A percentile compares a stretch with the other conserved stretches of the same genome.
phyloP scores from a whole-genome alignment of 2,888 invertebrate species.

The Epirrhoe tristata region DNA sequence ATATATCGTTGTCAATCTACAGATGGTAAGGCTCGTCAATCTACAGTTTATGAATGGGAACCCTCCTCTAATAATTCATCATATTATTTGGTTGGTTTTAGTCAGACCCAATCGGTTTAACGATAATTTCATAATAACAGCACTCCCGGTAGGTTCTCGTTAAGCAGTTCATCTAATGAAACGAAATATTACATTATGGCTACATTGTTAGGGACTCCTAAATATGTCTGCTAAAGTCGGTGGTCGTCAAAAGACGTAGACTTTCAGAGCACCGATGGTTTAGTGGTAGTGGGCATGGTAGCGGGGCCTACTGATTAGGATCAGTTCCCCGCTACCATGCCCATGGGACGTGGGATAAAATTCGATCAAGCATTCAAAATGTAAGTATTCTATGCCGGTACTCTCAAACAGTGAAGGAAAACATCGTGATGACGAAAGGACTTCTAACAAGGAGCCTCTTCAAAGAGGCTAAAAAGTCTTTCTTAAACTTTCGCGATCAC shows the following conservation, averaged over 20 bases:
- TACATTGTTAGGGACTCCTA: slow-evolving; percentile 58
- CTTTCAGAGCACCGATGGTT: no score
- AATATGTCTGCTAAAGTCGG: background rate
- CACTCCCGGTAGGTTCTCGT: slow-evolving; percentile 61
- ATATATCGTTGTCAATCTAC: background rate
- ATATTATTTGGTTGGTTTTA: background rate
- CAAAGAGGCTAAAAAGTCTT: no score
- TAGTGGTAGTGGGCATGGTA: no score
- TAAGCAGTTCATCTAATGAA: slow-evolving; percentile 52
- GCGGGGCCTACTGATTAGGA: no score
- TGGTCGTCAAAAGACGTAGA: background rate
- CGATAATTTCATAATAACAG: slow-evolving; percentile 41
- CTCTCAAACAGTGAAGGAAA: no score
- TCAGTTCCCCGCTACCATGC: no score
- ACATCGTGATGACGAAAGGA: no score
- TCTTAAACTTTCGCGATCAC: no score
- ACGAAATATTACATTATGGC: slow-evolving; percentile 58
- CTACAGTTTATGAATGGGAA: background rate
- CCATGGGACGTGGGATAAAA: no score
- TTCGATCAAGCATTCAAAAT: no score
- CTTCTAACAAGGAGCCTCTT: no score
- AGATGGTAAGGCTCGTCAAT: background rate
- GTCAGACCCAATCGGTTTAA: slow-evolving; percentile 7
- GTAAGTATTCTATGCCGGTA: no score
- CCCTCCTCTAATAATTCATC: background rate